A percentile compares a stretch with the other conserved stretches of the same genome.
These are phyloP conservation scores for Limanda limanda DNA, from an alignment of 2,113 vertebrate genomes.

Conservation along the genomic window DNA sequence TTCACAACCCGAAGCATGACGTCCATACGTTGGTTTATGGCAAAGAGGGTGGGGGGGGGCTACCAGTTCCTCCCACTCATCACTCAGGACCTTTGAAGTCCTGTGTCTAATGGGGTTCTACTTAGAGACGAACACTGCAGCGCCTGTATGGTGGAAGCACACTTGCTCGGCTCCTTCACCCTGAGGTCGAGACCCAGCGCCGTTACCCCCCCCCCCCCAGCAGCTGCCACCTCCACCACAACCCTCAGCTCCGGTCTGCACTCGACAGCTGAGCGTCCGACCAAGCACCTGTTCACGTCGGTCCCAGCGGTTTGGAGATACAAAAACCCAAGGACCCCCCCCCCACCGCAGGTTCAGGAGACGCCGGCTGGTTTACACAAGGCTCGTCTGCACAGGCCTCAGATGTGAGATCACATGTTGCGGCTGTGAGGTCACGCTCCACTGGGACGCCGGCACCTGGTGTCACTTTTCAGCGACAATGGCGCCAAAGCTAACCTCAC, in stretches of 20 bases:
- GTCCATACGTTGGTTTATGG: constrained; percentile 37
- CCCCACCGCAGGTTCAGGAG: constrained; percentile 22
- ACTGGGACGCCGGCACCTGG: constrained; percentile 34
- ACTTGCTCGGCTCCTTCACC: constrained; percentile 5
- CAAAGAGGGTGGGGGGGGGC: background rate
- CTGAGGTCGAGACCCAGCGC: constrained; percentile 14
- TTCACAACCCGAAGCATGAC: constrained; percentile 8
- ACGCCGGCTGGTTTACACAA: constrained; percentile 40
- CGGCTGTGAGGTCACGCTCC: constrained; percentile 15
- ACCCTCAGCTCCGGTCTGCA: background rate
- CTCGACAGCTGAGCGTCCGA: constrained; percentile 56
- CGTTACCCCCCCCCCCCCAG: constrained; percentile 19
- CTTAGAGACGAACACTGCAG: background rate
- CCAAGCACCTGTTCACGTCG: constrained; percentile 71
- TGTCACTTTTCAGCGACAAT: constrained; percentile 27
- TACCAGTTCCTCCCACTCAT: constrained; percentile 15
- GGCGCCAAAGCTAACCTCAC: constrained; percentile 9
- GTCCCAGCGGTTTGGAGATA: constrained; percentile 30
- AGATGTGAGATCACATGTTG: constrained; percentile 61
- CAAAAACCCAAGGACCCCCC: background rate
- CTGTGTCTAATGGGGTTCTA: constrained; percentile 41
- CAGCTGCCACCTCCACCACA: constrained; percentile 53
- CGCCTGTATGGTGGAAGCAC: background rate
- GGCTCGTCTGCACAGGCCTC: constrained; percentile 45
- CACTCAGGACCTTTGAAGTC: constrained; percentile 11